Evolutionary conservation across 1,140 invertebrate species (phyloP), one percentile per base, ranked within the genome.

Genomic region (Bicyclus anynana): DNA sequence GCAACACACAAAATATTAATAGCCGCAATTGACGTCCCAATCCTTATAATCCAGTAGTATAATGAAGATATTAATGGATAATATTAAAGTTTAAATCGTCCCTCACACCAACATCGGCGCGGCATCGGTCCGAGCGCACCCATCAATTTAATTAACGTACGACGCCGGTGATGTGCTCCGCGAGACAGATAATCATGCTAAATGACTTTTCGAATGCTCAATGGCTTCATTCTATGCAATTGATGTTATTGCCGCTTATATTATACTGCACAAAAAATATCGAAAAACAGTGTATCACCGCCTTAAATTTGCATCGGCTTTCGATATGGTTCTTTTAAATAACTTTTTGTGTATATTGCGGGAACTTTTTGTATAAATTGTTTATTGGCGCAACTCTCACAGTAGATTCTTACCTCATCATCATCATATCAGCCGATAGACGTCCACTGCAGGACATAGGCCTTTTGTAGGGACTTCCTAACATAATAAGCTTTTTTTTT

Each of bases 71-170:
- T 66, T 62, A 58, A 66, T 66, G 64, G 59, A 55, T 57, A 66
- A 62, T 66, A 66, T 66, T 50, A 66, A 66, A 66, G 64, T 65
- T 62, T 62, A 60, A 62, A 59, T 53, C 56, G 50, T 63, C 49
- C 46, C 49, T 62, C 50, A 49, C 51, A 60, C 58, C 53, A 52
- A 54, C 53, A 44, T 44, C 40, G 40, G 40, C 40, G 20, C 51
- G 27, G 37, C 44, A 42, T 52, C 38, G 54, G 63, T 44, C 37
- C 44, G 62, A 52, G 63, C 62, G 62, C 59, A 74, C 67, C 76
- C 75, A 84, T 86, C 83, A 80, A 82, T 81, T 83, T 77, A 77
- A 81, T 84, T 78, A 80, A 80, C 72, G 80, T 74, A 80, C 73
- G 78, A 75, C 69, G 67, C 58, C 50, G 58, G 61, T 74, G 75